Evolutionary conservation across 2,113 vertebrate species (phyloP).

Genomic region (Peucedramus taeniatus): DNA sequence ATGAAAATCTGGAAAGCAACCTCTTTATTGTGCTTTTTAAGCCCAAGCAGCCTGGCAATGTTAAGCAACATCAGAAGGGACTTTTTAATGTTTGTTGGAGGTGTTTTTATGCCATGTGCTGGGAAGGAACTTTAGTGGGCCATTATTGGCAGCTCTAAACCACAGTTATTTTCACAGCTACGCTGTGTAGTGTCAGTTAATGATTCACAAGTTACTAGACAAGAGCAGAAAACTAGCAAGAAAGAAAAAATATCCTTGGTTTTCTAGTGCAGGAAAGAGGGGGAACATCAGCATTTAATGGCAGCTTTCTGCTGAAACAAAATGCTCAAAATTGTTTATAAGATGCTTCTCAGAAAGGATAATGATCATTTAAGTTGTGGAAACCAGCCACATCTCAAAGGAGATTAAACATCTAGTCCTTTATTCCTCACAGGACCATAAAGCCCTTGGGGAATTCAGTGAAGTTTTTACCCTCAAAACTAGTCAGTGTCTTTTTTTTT

Average conservation of each 20-base stretch:
- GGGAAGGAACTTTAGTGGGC: conserved; percentile 52
- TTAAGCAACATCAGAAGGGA: conserved; percentile 40
- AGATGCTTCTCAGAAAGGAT: background rate
- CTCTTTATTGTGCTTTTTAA: conserved; percentile 32
- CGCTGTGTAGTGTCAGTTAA: conserved; percentile 62
- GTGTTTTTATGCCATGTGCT: conserved; percentile 40
- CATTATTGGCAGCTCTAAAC: conserved; percentile 57
- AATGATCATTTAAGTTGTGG: background rate
- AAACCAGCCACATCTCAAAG: background rate
- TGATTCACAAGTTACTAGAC: conserved; percentile 65
- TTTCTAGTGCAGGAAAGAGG: conserved; percentile 29
- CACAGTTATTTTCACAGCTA: conserved; percentile 68
- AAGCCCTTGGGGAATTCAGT: background rate
- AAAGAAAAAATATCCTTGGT: background rate
- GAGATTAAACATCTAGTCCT: background rate
- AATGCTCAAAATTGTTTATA: background rate
- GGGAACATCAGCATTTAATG: background rate
- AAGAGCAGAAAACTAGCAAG: conserved; percentile 38
- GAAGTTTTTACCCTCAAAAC: background rate
- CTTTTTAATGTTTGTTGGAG: conserved; percentile 28
- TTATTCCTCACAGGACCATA: background rate
- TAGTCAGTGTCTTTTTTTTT: background rate
- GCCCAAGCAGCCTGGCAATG: conserved; percentile 12
- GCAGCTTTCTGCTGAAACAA: background rate
- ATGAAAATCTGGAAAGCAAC: conserved; percentile 57